These are phyloP conservation scores for Xiphydria camelus DNA, from an alignment of 2,888 invertebrate genomes.

Conservation along the genomic window DNA sequence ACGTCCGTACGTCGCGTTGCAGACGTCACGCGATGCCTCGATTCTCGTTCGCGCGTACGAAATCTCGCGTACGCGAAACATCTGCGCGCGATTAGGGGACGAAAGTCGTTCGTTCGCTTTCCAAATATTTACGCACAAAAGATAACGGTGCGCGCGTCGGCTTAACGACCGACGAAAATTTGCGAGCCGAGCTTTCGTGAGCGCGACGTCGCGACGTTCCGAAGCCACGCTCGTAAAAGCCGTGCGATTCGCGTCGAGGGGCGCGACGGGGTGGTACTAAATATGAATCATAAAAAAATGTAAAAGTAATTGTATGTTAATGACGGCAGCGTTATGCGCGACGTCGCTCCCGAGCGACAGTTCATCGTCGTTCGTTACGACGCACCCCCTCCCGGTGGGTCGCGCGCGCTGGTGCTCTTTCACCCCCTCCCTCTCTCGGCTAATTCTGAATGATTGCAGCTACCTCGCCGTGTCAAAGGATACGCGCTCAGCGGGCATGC, in stretches of 20 bases:
- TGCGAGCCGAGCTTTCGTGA: background rate
- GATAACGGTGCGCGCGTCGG: background rate
- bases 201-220: slow-evolving; percentile 29
- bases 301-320: slow-evolving; percentile 52
- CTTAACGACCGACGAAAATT: background rate
- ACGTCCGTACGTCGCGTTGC: background rate
- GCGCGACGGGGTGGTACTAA: slow-evolving; percentile 26
- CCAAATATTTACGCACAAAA: too few relatives aligned
- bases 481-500: too few relatives aligned
- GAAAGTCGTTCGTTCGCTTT: too few relatives aligned
- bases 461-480: too few relatives aligned
- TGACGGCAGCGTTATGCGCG: slow-evolving; percentile 40
- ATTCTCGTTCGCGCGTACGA: background rate
- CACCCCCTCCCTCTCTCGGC: background rate
- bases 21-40: background rate
- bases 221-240: slow-evolving; percentile 38
- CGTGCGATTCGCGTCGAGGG: slow-evolving; percentile 26
- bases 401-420: background rate
- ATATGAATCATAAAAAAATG: slow-evolving; percentile 48
- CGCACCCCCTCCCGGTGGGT: slow-evolving; percentile 11
- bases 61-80: background rate
- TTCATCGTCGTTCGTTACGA: slow-evolving; percentile 27
- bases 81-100: too few relatives aligned
- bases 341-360: slow-evolving; percentile 28
- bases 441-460: background rate